Evolutionary conservation across 2,113 vertebrate species (phyloP).

Genomic region (Perca flavescens): DNA sequence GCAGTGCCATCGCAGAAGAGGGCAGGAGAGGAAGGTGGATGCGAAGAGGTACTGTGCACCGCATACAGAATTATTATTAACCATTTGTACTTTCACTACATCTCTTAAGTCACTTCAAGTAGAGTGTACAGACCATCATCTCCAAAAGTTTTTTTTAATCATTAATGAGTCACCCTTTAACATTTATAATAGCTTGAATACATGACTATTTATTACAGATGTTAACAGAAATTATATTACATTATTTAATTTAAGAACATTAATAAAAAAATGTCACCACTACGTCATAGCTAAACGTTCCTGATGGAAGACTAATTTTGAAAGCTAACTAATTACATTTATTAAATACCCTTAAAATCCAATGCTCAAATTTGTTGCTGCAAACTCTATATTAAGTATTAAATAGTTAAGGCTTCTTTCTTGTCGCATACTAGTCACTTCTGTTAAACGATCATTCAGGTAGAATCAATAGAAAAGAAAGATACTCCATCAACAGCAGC

Average conservation of each 20-base stretch:
- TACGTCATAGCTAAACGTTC: background rate
- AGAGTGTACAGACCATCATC: too few relatives aligned
- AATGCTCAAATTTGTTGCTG: background rate
- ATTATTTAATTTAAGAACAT: background rate
- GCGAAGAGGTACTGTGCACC: slow-evolving; percentile 88
- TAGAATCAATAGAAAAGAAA: background rate
- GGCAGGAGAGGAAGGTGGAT: slow-evolving; percentile 91
- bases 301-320: background rate
- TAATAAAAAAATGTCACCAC: background rate
- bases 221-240: background rate
- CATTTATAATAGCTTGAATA: background rate
- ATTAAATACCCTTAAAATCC: background rate
- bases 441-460: background rate
- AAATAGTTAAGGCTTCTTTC: slow-evolving; percentile 3
- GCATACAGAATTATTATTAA: background rate
- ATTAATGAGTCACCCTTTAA: background rate
- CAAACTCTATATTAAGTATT: background rate
- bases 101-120: background rate
- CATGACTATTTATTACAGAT: background rate
- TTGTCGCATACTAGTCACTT: background rate
- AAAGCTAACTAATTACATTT: background rate
- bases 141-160: background rate
- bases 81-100: background rate
- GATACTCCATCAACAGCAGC: background rate
- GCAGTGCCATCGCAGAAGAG: slow-evolving; percentile 84